Evolutionary conservation across 2,113 vertebrate genomes (phyloP), one percentile per base, ranked within the genome.

Genomic region (Procapra przewalskii): DNA sequence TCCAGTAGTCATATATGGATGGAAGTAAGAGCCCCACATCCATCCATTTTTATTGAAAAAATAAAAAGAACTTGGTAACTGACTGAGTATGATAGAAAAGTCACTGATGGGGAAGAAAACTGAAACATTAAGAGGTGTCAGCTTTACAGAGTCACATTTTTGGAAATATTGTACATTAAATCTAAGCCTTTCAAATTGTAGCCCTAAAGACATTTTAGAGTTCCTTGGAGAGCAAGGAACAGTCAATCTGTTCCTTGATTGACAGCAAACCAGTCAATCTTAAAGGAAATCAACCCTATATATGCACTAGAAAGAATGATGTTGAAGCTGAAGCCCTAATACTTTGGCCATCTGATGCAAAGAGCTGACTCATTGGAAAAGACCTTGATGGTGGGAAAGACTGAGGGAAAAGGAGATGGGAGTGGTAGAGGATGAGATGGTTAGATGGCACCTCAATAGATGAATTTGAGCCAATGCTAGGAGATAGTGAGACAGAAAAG

Each of bases 91-190:
- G 45, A 97, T 43, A 94, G 83, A 33, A 93, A 97, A 97, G 91
- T 96, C 67, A 95, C 86, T 94, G 96, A 92, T 92, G 87, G 83
- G 79, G 17, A 95, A 94, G 36, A 57, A 94, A 91, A 87, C 12
- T 55, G 29, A 27, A 96, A 52, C 50, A 59, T 13, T 33, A 64
- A 84, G 31, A 91, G 60, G 12, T 77, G 60, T 83, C 57, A 88
- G 84, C 17, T 97, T 92, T 88, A 92, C 8, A 88, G 11, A 92
- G 50, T 67, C 57, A 81, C 23, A 31, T 40, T 54, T 84, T 91
- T 81, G 59, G 50, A 94, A 96, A 88, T 77, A 90, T 2, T 77
- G 6, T 48, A 48, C 31, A 64, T 97, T 91, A 94, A 95, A 91
- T 79, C 81, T 71, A 60, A 96, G 57, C 2, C 71, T 27, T 43